Percentiles rank a stretch among this genome's conserved stretches.
Evolutionary conservation across 2,888 invertebrate species (phyloP).

Genomic region (Vesta saturnalis): DNA sequence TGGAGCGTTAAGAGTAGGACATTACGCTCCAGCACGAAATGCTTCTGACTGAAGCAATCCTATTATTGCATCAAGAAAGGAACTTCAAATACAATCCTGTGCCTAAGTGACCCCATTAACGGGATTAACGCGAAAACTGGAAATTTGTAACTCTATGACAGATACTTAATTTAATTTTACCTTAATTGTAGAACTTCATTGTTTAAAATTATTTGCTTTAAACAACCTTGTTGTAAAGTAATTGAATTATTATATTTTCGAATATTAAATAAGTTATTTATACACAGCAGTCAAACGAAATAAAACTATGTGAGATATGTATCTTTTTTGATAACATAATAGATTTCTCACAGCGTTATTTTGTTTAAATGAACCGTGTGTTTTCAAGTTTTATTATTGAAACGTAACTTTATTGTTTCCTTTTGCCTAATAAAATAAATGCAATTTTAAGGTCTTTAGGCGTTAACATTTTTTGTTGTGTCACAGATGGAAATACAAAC

Average conservation of each 20-base stretch:
- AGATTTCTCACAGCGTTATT: too few species aligned
- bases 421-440: too few species aligned
- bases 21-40: slow-evolving; percentile 37
- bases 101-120: slow-evolving; percentile 40
- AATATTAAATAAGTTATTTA: neutral
- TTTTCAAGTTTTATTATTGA: too few species aligned
- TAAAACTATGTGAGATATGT: too few species aligned
- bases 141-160: slow-evolving; percentile 10
- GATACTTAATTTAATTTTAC: slow-evolving; percentile 23
- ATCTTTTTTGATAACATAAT: too few species aligned
- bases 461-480: too few species aligned
- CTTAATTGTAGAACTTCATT: slow-evolving; percentile 24
- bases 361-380: too few species aligned
- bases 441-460: too few species aligned
- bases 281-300: too few species aligned
- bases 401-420: too few species aligned
- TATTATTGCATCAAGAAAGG: slow-evolving; percentile 45
- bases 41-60: slow-evolving; percentile 45
- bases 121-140: slow-evolving; percentile 14
- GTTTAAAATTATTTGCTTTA: slow-evolving; percentile 15
- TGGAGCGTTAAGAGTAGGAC: slow-evolving; percentile 48
- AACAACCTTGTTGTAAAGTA: slow-evolving; percentile 14
- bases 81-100: slow-evolving; percentile 40
- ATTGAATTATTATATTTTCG: neutral
- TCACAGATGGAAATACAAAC: too few species aligned